Evolutionary conservation across 2,888 invertebrate species (phyloP).

Genomic region (Dolichopus griseipennis): DNA sequence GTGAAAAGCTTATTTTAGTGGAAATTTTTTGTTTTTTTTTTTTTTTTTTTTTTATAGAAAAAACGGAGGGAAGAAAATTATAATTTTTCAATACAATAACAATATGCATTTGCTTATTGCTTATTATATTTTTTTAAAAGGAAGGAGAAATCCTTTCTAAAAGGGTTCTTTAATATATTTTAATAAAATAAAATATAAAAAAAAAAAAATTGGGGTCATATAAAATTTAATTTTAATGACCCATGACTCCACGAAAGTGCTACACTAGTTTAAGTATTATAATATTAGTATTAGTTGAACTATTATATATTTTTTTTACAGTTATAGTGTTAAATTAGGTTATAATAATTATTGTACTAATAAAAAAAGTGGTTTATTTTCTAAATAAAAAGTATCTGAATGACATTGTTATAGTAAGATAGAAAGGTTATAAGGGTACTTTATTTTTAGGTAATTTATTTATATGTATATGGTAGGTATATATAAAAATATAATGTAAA

Average conservation of each 20-base stretch:
- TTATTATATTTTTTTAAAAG: no score
- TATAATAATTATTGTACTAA: conserved; percentile 1
- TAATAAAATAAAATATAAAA: no score
- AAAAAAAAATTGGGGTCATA: neutral
- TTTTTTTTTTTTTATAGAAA: neutral
- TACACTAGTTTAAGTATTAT: no score
- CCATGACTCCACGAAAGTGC: neutral
- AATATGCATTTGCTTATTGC: no score
- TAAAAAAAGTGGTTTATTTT: neutral
- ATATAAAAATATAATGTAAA: neutral
- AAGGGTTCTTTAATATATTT: no score
- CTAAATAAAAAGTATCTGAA: neutral
- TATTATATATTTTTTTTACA: neutral
- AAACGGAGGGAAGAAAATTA: neutral
- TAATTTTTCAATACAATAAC: neutral
- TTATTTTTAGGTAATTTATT: no score
- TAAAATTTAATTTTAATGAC: conserved; percentile 4
- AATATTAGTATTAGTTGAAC: no score
- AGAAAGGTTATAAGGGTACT: neutral
- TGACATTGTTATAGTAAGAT: neutral
- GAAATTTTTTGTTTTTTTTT: no score
- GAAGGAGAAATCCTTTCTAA: no score
- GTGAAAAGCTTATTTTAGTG: no score
- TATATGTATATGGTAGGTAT: no score
- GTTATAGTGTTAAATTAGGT: conserved; percentile 2